Evolutionary conservation across 1,140 invertebrate species (phyloP).

Genomic region (Pachyrhynchus sulphureomaculatus): DNA sequence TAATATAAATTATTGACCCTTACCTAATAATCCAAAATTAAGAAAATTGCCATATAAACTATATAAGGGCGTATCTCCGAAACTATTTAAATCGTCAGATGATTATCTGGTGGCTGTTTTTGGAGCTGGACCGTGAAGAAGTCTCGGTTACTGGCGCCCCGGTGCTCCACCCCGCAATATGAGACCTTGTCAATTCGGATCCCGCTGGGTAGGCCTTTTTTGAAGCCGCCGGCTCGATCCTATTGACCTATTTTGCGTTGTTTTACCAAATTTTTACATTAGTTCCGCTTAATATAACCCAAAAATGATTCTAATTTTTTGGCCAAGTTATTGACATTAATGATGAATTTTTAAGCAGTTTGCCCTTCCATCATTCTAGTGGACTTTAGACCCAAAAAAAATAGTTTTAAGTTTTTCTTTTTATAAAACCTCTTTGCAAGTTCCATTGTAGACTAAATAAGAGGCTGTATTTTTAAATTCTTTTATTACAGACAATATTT

Average conservation of each 20-base stretch:
- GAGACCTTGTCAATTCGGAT: slow-evolving; percentile 28
- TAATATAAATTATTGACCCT: too few relatives aligned
- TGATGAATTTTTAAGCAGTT: too few relatives aligned
- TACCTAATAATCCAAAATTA: slow-evolving; percentile 6
- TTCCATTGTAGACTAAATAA: too few relatives aligned
- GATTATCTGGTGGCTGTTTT: slow-evolving; percentile 31
- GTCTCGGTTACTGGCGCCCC: slow-evolving; percentile 35
- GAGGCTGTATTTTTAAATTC: too few relatives aligned
- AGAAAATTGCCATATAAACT: slow-evolving; percentile 7
- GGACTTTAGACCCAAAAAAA: too few relatives aligned
- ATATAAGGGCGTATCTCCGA: slow-evolving; percentile 14
- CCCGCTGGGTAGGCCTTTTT: slow-evolving; percentile 19
- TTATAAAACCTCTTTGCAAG: too few relatives aligned
- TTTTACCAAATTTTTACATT: slow-evolving; percentile 29
- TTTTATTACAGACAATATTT: too few relatives aligned
- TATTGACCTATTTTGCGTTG: neutral
- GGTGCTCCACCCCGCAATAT: slow-evolving; percentile 42
- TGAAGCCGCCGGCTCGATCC: neutral
- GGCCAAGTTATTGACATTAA: too few relatives aligned
- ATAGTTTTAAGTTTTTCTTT: too few relatives aligned
- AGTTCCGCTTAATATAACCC: slow-evolving; percentile 15
- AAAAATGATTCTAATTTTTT: neutral
- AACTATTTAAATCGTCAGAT: slow-evolving; percentile 9
- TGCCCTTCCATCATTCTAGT: too few relatives aligned
- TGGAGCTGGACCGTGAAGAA: slow-evolving; percentile 38